Base-by-base conservation (phyloP, 2,797 vertebrate species). In the Ibycter americanus region DNA sequence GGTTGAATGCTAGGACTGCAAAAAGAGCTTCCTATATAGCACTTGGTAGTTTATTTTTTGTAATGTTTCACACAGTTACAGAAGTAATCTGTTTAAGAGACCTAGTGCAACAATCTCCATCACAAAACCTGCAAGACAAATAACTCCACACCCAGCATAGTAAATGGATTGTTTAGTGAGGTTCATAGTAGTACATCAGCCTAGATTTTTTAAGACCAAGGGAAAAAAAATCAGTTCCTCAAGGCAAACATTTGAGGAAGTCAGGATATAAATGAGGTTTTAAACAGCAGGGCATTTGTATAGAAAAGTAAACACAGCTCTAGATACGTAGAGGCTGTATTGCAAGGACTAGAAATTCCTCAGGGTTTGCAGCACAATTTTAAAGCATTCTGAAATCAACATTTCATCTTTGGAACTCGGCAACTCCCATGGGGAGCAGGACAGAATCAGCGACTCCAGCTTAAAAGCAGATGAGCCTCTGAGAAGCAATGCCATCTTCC, bases 311-410 rank as follows among this genome's bases (percentile, higher is more conserved):
- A 80, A 56, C 83, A 31, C n/a, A 46, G 44, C 18, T 86, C 51
- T 34, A 58, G 32, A 38, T 13, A n/a, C 1, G 3, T 0, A 55
- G 72, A 0, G 3, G 23, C 54, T 83, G 8, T 20, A 52, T 2
- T 83, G 63, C 63, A 49, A 80, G 38, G 27, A 59, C 62, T n/a
- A 66, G 38, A 56, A 83, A 49, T 32, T 58, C 71, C 26, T 55
- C 12, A 3, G 7, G 17, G 7, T 92, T 36, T 83, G 38, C 54
- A 59, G 65, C 42, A 71, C 3, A 56, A 42, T 49, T 85, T 49
- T 54, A 62, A 90, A 66, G 51, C 23, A 42, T 32, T 66, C 32
- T 20, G 26, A 83, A 91, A 76, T 46, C 59, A 61, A 7, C 1
- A 2, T 32, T 80, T 63, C 34, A 58, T 25, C 70, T 83, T 32